These are phyloP conservation scores for Heliangelus exortis DNA, from an alignment of 2,797 vertebrate species.

Conservation along the genomic window DNA sequence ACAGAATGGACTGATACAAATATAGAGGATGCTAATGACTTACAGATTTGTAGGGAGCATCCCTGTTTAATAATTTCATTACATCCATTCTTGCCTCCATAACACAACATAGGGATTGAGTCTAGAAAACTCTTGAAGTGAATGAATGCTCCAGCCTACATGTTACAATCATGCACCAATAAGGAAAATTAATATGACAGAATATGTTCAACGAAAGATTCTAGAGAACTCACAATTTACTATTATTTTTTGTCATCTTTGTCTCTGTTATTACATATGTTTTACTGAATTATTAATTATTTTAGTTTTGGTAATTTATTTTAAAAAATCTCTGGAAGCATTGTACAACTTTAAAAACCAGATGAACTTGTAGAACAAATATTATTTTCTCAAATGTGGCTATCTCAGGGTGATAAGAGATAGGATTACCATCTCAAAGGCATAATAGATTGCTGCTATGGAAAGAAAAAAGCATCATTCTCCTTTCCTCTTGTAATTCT, in stretches of 20 bases:
- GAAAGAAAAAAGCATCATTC: conserved; percentile 33
- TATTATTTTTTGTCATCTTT: neutral
- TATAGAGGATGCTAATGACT: neutral
- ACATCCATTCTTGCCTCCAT: neutral
- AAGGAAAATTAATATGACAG: neutral
- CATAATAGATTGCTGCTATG: conserved; percentile 9
- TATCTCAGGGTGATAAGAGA: neutral
- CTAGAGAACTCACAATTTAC: neutral
- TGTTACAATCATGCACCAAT: neutral
- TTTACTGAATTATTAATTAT: neutral
- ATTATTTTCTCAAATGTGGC: neutral
- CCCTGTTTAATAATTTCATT: neutral
- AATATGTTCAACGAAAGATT: neutral
- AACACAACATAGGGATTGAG: neutral
- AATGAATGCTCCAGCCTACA: neutral
- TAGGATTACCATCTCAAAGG: conserved; percentile 12
- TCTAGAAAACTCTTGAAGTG: neutral
- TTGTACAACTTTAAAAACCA: neutral
- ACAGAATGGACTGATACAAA: neutral
- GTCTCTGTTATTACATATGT: neutral
- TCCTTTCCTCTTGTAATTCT: conserved; percentile 12
- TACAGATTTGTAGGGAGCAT: neutral
- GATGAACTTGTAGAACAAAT: neutral
- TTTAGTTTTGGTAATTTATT: neutral
- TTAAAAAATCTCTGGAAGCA: neutral